phyloP scores from a whole-genome alignment of 2,888 invertebrate species.

The Kuschelorhynchus macadamiae region DNA sequence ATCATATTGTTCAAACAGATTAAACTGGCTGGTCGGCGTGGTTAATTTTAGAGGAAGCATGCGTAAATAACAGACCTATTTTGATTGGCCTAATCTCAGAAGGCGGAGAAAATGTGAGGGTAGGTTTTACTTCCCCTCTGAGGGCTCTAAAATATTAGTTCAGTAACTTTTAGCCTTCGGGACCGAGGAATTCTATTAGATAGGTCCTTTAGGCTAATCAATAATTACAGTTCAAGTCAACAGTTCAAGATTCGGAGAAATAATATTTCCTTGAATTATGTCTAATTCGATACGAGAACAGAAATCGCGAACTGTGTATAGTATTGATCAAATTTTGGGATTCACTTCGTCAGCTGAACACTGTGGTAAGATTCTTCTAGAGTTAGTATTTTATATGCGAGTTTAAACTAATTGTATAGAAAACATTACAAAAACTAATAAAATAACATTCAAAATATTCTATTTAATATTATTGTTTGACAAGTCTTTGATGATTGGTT shows the following conservation, averaged over 20 bases:
- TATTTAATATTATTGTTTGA: no score
- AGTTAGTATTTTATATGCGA: neutral
- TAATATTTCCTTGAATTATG: conserved; percentile 28
- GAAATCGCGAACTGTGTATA: conserved; percentile 66
- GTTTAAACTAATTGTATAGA: neutral
- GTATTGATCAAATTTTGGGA: conserved; percentile 69
- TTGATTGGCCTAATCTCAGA: conserved; percentile 41
- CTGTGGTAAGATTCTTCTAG: conserved; percentile 39
- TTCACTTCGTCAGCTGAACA: conserved; percentile 57
- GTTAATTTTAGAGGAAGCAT: conserved; percentile 58
- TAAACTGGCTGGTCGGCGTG: conserved; percentile 62
- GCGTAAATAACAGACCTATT: conserved; percentile 53
- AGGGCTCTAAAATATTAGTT: conserved; percentile 45
- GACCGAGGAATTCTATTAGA: conserved; percentile 31
- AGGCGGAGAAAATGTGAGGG: conserved; percentile 43
- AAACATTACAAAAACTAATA: neutral
- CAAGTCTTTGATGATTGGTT: no score
- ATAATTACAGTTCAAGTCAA: conserved; percentile 13
- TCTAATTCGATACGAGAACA: conserved; percentile 57
- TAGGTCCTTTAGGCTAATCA: conserved; percentile 18
- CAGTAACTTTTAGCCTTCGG: conserved; percentile 40
- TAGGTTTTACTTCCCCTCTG: conserved; percentile 46
- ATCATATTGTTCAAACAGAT: conserved; percentile 55
- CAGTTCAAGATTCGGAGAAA: neutral
- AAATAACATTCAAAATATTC: neutral